Evolutionary conservation across 2,797 vertebrate species (phyloP).

Genomic region (Sphaeramia orbicularis): DNA sequence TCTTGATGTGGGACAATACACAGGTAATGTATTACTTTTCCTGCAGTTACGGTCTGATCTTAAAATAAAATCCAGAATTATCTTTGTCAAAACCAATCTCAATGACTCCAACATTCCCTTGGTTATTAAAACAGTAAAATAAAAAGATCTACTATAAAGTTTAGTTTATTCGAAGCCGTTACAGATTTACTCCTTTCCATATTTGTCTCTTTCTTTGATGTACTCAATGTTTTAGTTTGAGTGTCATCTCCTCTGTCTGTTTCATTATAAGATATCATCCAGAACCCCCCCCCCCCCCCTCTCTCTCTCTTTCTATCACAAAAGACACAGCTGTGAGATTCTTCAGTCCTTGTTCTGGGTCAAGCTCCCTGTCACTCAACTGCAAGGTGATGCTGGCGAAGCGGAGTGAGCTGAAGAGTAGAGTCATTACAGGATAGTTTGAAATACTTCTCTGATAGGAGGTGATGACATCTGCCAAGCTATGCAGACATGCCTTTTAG

Average conservation of each 20-base stretch:
- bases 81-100: too few species aligned
- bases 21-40: too few species aligned
- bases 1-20: too few species aligned
- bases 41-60: too few species aligned
- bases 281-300: too few species aligned
- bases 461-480: conserved; percentile 82
- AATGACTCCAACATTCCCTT: too few species aligned
- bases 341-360: conserved; percentile 45
- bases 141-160: too few species aligned
- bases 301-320: conserved; percentile 12
- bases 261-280: neutral
- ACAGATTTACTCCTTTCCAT: too few species aligned
- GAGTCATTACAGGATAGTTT: conserved; percentile 58
- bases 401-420: conserved; percentile 17
- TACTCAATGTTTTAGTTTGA: neutral
- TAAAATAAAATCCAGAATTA: too few species aligned
- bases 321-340: conserved; percentile 49
- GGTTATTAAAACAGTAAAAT: too few species aligned
- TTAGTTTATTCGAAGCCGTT: too few species aligned
- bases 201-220: neutral
- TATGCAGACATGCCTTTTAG: conserved; percentile 80
- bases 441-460: conserved; percentile 77
- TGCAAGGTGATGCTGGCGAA: conserved; percentile 40
- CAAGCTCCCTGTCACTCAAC: conserved; percentile 58
- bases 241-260: neutral